Evolutionary conservation across 2,113 vertebrate genomes (phyloP).

Genomic region (Hippoglossus stenolepis): DNA sequence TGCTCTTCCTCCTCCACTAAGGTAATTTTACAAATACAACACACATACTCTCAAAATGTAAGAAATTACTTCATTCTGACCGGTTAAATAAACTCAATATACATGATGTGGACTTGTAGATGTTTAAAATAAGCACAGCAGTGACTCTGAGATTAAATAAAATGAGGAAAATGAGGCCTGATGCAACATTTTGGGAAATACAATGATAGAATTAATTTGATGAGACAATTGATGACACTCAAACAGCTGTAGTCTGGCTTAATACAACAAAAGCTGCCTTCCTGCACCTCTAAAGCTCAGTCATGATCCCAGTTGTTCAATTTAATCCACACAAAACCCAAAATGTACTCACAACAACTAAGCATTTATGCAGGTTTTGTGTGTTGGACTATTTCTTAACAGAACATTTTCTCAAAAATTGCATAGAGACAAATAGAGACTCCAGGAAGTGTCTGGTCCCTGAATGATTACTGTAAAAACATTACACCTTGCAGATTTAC

Average conservation of each 20-base stretch:
- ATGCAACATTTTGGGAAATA: too few species aligned
- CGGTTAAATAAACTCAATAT: too few species aligned
- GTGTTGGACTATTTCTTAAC: not conserved
- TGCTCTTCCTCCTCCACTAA: slow-evolving; percentile 76
- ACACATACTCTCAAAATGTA: too few species aligned
- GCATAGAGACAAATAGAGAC: not conserved
- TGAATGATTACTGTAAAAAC: not conserved
- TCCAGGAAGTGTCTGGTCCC: not conserved
- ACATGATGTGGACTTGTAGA: too few species aligned
- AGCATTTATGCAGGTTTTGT: not conserved
- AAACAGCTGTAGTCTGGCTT: not conserved
- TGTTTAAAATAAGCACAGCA: not conserved
- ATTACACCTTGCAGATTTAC: not conserved
- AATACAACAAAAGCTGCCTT: not conserved
- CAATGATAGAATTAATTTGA: too few species aligned
- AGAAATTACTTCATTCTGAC: too few species aligned
- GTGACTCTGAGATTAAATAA: too few species aligned
- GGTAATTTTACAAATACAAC: slow-evolving; percentile 45
- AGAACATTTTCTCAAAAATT: too few species aligned
- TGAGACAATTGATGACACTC: too few species aligned
- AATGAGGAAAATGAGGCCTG: too few species aligned
- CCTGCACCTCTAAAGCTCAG: not conserved
- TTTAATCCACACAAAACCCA: not conserved
- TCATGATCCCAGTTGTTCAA: too few species aligned
- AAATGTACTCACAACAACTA: not conserved